phyloP scores from a whole-genome alignment of 2,113 vertebrate species.

The Boulengeromyrus knoepffleri region DNA sequence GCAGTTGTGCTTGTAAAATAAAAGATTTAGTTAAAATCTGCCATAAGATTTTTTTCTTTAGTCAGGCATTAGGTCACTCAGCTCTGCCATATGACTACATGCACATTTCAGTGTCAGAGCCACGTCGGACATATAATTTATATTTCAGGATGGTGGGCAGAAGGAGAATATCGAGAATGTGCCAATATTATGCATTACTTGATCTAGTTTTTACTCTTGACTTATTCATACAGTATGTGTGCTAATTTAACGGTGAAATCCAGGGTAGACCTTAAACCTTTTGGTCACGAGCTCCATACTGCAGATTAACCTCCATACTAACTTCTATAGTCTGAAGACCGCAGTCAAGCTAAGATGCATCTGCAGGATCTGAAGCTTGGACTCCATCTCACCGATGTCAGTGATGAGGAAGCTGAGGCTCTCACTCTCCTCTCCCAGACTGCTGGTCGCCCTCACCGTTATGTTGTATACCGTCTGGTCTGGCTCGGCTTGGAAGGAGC shows the following conservation, averaged over 20 bases:
- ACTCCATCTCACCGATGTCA: slow-evolving; percentile 42
- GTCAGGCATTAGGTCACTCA: neutral
- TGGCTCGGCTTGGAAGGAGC: slow-evolving; percentile 36
- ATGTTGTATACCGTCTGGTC: slow-evolving; percentile 41
- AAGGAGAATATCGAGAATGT: neutral
- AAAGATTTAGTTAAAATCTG: neutral
- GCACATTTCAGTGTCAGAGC: neutral
- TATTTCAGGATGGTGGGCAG: neutral
- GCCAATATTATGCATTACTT: neutral
- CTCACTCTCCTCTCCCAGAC: slow-evolving; percentile 41
- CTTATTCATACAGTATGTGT: neutral
- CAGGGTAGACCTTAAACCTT: neutral
- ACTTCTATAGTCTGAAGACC: neutral
- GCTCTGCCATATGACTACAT: neutral
- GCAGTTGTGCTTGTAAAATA: neutral
- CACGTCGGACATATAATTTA: neutral
- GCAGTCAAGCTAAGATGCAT: neutral
- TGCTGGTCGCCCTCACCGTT: slow-evolving; percentile 37
- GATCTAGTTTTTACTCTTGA: neutral
- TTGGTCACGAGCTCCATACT: neutral
- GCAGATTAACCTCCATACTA: neutral
- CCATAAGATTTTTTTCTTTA: neutral
- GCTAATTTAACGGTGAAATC: neutral
- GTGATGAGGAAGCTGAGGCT: slow-evolving; percentile 45
- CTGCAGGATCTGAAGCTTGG: neutral